Percentiles rank a stretch among this genome's conserved stretches.
Conservation (phyloP, 2,113 vertebrate genomes). For the Cynopterus brachyotis region DNA sequence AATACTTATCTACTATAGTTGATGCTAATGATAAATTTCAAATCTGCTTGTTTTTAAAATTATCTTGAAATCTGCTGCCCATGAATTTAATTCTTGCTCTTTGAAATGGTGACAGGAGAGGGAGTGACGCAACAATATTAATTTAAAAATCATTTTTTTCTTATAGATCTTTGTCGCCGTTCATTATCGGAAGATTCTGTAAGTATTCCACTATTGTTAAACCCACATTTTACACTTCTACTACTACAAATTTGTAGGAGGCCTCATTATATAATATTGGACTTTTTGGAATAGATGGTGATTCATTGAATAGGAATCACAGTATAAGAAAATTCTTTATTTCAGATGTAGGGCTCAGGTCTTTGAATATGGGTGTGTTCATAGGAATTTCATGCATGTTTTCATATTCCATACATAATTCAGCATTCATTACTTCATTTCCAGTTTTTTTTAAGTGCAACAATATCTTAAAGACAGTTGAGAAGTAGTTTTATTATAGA, state of each 20-base stretch:
- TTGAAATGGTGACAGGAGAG: constrained; percentile 20
- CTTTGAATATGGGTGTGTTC: not conserved
- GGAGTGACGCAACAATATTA: not conserved
- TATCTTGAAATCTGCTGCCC: not conserved
- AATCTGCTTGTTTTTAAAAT: constrained; percentile 13
- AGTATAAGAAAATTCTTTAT: not conserved
- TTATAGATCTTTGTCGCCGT: constrained; percentile 92
- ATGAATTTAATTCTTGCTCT: not conserved
- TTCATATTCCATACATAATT: not conserved
- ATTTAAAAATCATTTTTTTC: constrained; percentile 67
- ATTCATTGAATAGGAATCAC: not conserved
- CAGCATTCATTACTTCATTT: not conserved
- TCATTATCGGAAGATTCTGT: constrained; percentile 95
- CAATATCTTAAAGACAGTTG: not conserved
- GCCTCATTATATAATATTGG: not conserved
- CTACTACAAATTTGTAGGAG: not conserved
- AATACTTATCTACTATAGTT: not conserved
- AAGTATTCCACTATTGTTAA: constrained; percentile 81
- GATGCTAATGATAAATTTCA: not conserved
- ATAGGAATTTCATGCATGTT: not conserved
- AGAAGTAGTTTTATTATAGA: not conserved
- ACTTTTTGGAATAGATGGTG: not conserved
- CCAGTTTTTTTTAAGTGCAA: not conserved
- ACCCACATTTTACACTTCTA: not conserved
- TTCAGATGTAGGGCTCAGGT: not conserved